Percentiles rank a stretch among this genome's conserved stretches.
Evolutionary conservation across 2,888 invertebrate species (phyloP).

Genomic region (Limnephilus auricula): DNA sequence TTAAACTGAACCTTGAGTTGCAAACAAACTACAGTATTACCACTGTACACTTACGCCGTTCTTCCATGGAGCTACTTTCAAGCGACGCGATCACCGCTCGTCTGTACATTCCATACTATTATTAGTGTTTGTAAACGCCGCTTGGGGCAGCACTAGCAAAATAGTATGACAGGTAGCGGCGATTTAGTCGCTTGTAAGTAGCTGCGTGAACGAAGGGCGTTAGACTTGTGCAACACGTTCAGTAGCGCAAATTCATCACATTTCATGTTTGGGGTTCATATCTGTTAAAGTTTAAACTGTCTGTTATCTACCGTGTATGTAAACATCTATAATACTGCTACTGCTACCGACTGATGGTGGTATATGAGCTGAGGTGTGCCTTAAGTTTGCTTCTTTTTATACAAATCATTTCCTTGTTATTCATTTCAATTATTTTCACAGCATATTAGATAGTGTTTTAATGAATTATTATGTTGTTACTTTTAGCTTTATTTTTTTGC

Average conservation of each 20-base stretch:
- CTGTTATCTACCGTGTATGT: too few species aligned
- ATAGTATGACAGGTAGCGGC: too few species aligned
- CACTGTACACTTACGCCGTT: neutral
- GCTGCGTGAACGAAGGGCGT: too few species aligned
- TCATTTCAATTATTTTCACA: neutral
- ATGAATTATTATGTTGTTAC: neutral
- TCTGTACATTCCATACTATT: too few species aligned
- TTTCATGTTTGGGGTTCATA: neutral
- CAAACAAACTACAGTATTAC: neutral
- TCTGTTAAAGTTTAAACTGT: too few species aligned
- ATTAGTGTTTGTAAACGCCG: too few species aligned
- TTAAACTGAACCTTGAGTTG: neutral
- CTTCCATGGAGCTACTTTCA: too few species aligned
- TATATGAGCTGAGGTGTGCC: neutral
- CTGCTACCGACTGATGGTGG: neutral
- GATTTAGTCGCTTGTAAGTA: too few species aligned
- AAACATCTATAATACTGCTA: neutral
- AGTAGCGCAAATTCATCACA: too few species aligned
- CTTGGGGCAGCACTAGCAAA: too few species aligned
- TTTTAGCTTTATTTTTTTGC: slow-evolving; percentile 3
- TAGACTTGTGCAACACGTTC: too few species aligned
- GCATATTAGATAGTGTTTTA: neutral
- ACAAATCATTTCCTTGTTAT: neutral
- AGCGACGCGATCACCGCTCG: too few species aligned
- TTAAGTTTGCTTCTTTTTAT: neutral